Evolutionary conservation across 2,113 vertebrate species (phyloP), one percentile per base, ranked within the genome.

Genomic region (Catharus bicknelli): DNA sequence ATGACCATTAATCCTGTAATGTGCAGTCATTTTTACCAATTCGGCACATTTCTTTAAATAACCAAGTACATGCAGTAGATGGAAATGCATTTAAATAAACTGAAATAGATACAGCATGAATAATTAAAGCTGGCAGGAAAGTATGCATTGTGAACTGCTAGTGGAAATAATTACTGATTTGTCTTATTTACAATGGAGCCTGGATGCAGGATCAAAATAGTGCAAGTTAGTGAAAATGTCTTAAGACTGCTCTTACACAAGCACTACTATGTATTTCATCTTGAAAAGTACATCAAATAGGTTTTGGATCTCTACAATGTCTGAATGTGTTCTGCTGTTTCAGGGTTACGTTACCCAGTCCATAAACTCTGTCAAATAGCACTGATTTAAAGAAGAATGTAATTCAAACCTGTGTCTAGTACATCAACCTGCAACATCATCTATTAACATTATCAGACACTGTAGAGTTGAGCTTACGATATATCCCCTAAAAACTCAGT

Each of bases 101-200:
- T 74, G 88, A 95, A 96, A 96, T 81, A 95, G 95, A 96, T 94
- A 95, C 72, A 83, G 90, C 81, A 95, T 95, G 90, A 95, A 96
- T 97, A 96, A 97, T 96, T 96, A 96, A 96, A 96, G 87, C 70
- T 27, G 6, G 91, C 76, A 95, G 92, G 89, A 78, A 94, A 93
- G 92, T 78, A 59, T 83, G 92, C 87, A 88, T 85, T 84, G 76
- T 4, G 25, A 94, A 87, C 69, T 16, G 6, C 58, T 80, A 68
- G 70, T 94, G 75, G 88, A 95, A 95, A 94, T 95, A 96, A 86
- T 90, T 83, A 96, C 89, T 93, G 91, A 90, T 93, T 96, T 80
- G 76, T 96, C 86, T 96, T 96, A 93, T 94, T 97, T 90, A 95
- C 90, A 91, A 59, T 53, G 51, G 72, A 94, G 67, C 9, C 32